Conservation (phyloP, 2,888 invertebrate genomes). For the Blera fallax region DNA sequence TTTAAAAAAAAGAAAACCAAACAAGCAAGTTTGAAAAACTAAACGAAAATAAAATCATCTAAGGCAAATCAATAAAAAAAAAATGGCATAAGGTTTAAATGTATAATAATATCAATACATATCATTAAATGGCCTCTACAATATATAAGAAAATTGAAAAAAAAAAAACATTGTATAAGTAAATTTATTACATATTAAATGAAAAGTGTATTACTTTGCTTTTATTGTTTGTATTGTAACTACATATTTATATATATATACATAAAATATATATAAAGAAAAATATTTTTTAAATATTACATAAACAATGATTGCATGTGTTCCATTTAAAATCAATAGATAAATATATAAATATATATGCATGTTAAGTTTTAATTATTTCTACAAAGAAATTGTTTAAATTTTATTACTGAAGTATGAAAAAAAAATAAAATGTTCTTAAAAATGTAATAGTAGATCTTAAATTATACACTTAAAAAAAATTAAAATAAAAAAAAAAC, state of each 20-base stretch:
- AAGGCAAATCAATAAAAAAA: constrained; percentile 43
- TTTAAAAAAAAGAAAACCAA: constrained; percentile 60
- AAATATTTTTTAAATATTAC: constrained; percentile 40
- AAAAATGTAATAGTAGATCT: constrained; percentile 39
- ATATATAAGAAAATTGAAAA: constrained; percentile 76
- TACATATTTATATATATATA: constrained; percentile 20
- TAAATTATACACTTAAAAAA: constrained; percentile 36
- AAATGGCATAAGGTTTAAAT: constrained; percentile 76
- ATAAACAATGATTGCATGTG: constrained; percentile 67
- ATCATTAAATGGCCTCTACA: constrained; percentile 81
- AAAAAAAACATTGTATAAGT: constrained; percentile 23
- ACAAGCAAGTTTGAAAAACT: constrained; percentile 77
- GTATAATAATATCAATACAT: constrained; percentile 81
- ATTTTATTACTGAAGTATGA: constrained; percentile 34
- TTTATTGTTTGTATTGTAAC: constrained; percentile 57
- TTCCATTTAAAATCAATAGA: constrained; percentile 69
- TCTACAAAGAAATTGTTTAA: constrained; percentile 47
- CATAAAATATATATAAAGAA: constrained; percentile 2
- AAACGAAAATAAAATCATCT: constrained; percentile 73
- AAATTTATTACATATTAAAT: constrained; percentile 27
- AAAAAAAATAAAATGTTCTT: not conserved
- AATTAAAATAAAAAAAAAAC: not conserved
- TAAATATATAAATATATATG: constrained; percentile 68
- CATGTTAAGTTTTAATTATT: constrained; percentile 52
- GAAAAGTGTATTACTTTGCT: constrained; percentile 47